These are phyloP conservation scores for Penaeus japonicus DNA, from an alignment of 1,140 invertebrate genomes.

Conservation along the genomic window DNA sequence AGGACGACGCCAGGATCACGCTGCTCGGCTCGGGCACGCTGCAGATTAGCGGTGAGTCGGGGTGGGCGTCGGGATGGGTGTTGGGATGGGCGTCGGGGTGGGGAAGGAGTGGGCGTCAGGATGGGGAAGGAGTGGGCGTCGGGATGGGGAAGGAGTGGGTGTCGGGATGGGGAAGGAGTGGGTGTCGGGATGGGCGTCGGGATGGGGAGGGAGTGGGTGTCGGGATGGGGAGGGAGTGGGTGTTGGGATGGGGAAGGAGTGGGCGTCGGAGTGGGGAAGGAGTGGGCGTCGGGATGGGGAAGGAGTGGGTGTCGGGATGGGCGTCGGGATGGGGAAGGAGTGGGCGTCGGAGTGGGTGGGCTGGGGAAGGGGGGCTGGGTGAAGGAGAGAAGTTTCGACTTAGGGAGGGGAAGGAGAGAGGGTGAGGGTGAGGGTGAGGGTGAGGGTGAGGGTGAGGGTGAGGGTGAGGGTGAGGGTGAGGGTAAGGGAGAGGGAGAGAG, in stretches of 20 bases:
- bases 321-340: background rate
- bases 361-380: background rate
- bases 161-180: no score
- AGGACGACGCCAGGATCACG: constrained; percentile 65
- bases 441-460: no score
- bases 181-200: background rate
- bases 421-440: background rate
- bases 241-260: background rate
- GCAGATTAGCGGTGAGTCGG: constrained; percentile 75
- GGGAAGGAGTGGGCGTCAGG: no score
- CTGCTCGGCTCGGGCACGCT: constrained; percentile 77
- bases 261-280: background rate
- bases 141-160: no score
- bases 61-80: background rate
- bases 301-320: background rate
- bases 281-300: background rate
- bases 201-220: background rate
- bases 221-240: background rate
- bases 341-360: background rate
- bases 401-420: background rate
- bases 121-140: no score
- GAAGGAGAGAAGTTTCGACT: background rate
- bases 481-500: no score
- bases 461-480: no score
- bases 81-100: background rate